Percentiles rank a stretch among this genome's conserved stretches.
Evolutionary conservation across 2,888 invertebrate genomes (phyloP).

Genomic region (Scelioninae gen. 1): DNA sequence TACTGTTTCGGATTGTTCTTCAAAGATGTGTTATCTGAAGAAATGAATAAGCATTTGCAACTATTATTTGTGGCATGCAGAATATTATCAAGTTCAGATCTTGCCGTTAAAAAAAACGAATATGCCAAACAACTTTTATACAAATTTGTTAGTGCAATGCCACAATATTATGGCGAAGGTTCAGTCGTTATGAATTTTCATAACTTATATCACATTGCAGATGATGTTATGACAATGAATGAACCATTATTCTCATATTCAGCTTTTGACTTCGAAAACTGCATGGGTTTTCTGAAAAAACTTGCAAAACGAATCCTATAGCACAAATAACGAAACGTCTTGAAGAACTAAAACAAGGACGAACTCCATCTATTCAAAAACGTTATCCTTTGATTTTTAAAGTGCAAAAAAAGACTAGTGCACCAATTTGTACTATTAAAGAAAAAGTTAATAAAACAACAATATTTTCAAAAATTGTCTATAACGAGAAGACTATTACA

Average conservation of each 20-base stretch:
- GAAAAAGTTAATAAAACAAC: neutral
- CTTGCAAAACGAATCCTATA: slow-evolving; percentile 2
- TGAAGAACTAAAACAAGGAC: neutral
- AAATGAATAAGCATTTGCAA: slow-evolving; percentile 19
- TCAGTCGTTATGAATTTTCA: slow-evolving; percentile 20
- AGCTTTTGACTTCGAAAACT: slow-evolving; percentile 28
- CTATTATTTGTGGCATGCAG: slow-evolving; percentile 21
- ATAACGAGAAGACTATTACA: slow-evolving; percentile 7
- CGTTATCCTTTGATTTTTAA: slow-evolving; percentile 33
- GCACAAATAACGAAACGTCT: slow-evolving; percentile 29
- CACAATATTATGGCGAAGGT: slow-evolving; percentile 23
- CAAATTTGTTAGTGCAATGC: slow-evolving; percentile 30
- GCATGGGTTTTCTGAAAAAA: slow-evolving; percentile 28
- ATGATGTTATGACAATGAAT: slow-evolving; percentile 30
- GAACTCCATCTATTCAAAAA: neutral
- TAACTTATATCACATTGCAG: slow-evolving; percentile 31
- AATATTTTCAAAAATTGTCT: slow-evolving; percentile 3
- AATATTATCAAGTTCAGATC: slow-evolving; percentile 27
- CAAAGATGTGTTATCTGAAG: slow-evolving; percentile 3
- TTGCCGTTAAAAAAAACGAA: slow-evolving; percentile 20
- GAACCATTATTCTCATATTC: slow-evolving; percentile 27
- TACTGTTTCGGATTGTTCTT: slow-evolving; percentile 44
- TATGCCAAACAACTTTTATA: slow-evolving; percentile 21
- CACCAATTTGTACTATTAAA: slow-evolving; percentile 10
- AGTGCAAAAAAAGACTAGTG: slow-evolving; percentile 3